Base-by-base conservation (phyloP, 2,113 vertebrate genomes). In the Sander lucioperca region DNA sequence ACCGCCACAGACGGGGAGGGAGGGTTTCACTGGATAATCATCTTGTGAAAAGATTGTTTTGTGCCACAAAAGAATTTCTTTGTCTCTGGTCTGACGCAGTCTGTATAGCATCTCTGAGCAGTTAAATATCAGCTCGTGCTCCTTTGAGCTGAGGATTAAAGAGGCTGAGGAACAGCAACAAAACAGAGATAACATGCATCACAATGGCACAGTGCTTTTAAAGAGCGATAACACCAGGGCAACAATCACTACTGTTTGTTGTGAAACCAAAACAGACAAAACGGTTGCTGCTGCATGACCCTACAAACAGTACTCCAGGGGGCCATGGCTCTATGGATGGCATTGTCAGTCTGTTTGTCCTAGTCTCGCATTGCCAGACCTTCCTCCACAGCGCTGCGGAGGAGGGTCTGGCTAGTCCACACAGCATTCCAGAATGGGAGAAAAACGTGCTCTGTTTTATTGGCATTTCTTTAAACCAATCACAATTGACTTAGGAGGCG, bases 21-120 rank as follows among this genome's bases (percentile, higher is more conserved):
- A 43, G 45, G 71, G 62, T 27, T 71, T 47, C 62, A 15, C 56
- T 59, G 86, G 80, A 80, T 57, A 80, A 53, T 19, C 67, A 77
- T 84, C 67, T 69, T n/a, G 74, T 51, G 80, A 63, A 74, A 71
- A 66, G 82, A 75, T 61, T 50, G 66, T 54, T 88, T 13, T 78
- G 62, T 73, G 47, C 58, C 66, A 27, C 79, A 73, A 36, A 68
- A 70, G 18, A 50, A 15, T 3, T n/a, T 39, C 51, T 61, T 25
- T 50, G 13, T 27, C 2, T 11, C 16, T 48, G 23, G 15, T 68
- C 43, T 82, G 70, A 56, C 63, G 73, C 64, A 43, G 62, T 74
- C 33, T 71, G 79, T 18, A 15, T 33, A 30, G 43, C 36, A 51
- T 86, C 48, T 81, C 33, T 23, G 59, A 76, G 77, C 80, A 27